Percentiles rank a stretch among this genome's conserved stretches.
Evolutionary conservation across 2,797 vertebrate species (phyloP).

Genomic region (Syndactyla subalaris): DNA sequence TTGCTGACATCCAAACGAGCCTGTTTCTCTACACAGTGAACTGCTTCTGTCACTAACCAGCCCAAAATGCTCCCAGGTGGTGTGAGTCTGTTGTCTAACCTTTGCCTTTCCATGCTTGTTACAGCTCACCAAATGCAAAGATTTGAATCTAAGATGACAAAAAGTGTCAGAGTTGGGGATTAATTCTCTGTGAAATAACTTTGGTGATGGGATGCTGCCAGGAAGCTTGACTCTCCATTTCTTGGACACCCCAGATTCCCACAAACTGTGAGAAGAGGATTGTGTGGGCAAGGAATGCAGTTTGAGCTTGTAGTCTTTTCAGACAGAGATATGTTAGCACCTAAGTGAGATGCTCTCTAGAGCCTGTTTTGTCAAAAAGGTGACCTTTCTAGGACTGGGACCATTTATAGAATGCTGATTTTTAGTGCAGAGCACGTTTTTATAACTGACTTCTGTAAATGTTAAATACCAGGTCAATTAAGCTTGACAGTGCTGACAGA

Average conservation of each 20-base stretch:
- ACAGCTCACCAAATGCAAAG: background rate
- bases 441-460: constrained; percentile 17
- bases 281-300: background rate
- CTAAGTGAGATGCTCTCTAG: background rate
- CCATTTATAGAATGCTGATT: constrained; percentile 6
- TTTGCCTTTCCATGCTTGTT: background rate
- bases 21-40: background rate
- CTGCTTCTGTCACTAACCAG: background rate
- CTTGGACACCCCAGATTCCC: background rate
- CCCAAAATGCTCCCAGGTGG: background rate
- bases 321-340: background rate
- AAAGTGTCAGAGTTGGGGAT: background rate
- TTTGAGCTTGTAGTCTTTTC: background rate
- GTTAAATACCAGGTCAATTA: constrained; percentile 39
- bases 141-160: constrained; percentile 1
- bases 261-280: background rate
- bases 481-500: constrained; percentile 39
- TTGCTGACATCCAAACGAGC: background rate
- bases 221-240: background rate
- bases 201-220: background rate
- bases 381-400: background rate
- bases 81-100: background rate
- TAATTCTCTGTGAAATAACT: constrained; percentile 16
- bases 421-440: constrained; percentile 3
- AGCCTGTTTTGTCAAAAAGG: background rate